Conservation (phyloP, 2,888 invertebrate species). For the Standfussiana lucernea region DNA sequence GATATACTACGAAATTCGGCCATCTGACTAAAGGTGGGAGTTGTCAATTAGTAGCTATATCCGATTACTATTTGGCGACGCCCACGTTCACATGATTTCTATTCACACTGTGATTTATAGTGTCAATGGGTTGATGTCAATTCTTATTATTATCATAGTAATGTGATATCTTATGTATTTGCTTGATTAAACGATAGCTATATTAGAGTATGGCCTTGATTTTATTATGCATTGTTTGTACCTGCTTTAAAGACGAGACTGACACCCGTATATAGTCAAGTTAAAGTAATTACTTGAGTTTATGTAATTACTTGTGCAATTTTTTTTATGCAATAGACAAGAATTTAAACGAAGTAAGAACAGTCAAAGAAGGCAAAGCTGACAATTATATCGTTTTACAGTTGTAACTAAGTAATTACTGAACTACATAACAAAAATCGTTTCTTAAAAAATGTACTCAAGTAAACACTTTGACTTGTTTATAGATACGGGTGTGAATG, state of each 20-base stretch:
- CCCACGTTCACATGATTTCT: slow-evolving; percentile 43
- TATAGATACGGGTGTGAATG: too few relatives aligned
- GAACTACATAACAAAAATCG: too few relatives aligned
- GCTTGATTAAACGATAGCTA: neutral
- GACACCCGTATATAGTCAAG: too few relatives aligned
- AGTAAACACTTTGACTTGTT: too few relatives aligned
- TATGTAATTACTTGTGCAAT: too few relatives aligned
- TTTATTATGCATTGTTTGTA: neutral
- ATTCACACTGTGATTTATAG: slow-evolving; percentile 39
- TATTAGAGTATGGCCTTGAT: neutral
- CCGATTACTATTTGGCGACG: slow-evolving; percentile 48
- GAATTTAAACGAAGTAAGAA: too few relatives aligned
- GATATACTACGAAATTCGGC: neutral
- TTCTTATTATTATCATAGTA: slow-evolving; percentile 23
- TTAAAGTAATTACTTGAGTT: too few relatives aligned
- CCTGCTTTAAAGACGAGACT: neutral
- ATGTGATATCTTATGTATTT: slow-evolving; percentile 11
- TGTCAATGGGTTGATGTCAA: slow-evolving; percentile 35
- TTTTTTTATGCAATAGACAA: too few relatives aligned
- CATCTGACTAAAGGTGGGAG: slow-evolving; percentile 43
- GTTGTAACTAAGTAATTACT: too few relatives aligned
- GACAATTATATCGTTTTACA: too few relatives aligned
- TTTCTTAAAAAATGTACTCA: too few relatives aligned
- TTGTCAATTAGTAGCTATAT: slow-evolving; percentile 57
- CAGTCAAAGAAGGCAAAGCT: too few relatives aligned